Percentiles rank a stretch among this genome's conserved stretches.
Conservation (phyloP, 2,113 vertebrate species). For the Columbina picui region DNA sequence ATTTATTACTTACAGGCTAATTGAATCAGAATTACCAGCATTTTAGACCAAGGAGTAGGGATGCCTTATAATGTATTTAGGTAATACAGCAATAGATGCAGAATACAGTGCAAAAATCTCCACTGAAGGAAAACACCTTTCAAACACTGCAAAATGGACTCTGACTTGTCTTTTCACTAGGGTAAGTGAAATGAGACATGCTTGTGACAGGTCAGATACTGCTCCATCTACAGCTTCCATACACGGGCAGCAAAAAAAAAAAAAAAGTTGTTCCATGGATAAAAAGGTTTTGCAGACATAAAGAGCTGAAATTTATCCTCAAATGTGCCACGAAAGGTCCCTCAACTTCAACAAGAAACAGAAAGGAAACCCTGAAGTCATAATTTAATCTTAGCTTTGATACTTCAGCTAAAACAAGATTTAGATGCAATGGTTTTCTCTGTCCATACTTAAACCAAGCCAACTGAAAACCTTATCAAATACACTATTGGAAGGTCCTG, state of each 20-base stretch:
- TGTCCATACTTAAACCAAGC: neutral
- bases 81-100: neutral
- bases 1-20: neutral
- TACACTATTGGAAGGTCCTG: neutral
- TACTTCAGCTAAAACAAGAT: neutral
- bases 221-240: neutral
- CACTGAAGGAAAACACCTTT: neutral
- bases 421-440: neutral
- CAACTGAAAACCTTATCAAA: neutral
- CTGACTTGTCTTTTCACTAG: neutral
- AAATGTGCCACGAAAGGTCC: neutral
- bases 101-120: neutral
- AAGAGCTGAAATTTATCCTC: neutral
- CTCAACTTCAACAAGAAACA: neutral
- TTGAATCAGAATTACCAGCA: neutral
- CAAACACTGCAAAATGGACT: neutral
- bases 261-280: neutral
- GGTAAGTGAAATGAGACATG: neutral
- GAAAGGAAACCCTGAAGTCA: neutral
- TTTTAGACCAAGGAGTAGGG: neutral
- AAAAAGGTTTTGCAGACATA: neutral
- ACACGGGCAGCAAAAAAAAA: neutral
- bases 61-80: neutral
- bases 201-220: neutral
- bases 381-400: neutral